Evolutionary conservation across 2,113 vertebrate genomes (phyloP), one percentile per base, ranked within the genome.

Genomic region (Chinchilla lanigera): DNA sequence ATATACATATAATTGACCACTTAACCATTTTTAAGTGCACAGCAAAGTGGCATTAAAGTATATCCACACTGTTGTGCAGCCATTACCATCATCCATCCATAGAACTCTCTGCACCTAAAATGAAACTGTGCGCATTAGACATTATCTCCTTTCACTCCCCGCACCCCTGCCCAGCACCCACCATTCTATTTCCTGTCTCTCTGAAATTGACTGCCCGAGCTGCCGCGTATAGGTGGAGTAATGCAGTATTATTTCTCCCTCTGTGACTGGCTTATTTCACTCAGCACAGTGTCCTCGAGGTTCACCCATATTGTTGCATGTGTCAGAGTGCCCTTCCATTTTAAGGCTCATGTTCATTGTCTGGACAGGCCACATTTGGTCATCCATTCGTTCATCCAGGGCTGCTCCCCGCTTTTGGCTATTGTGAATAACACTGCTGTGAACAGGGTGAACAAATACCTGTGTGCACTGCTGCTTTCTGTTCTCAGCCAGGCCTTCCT

Each of bases 141-240:
- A 5, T 11, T 1, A 16, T 0, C 35, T 69, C 4, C 41, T 24
- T 28, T 0, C 7, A 17, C 28, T 4, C 35, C 75, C 14, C 14
- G 7, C 65, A 17, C 30, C 65, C 30, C 8, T 8, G 60, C 3
- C 63, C 19, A 0, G 12, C 28, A 6, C 28, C 54, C 52, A 4
- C 61, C 33, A 0, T 60, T n/a, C 28, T 16, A 7, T 63, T 54
- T 86, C 52, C 73, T 82, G 7, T 54, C 56, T 56, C 35, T 89
- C 3, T 20, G 35, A 16, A 24, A 20, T 11, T 30, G 77, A 33
- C 86, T 41, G 67, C 26, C 20, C 52, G 7, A 41, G 60, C 33
- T 13, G 13, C 30, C 47, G 80, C n/a, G 0, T 38, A 1, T 19
- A 11, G 30, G 50, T 24, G 69, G 77, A 50, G 52, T 16, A 52